Conservation (phyloP, 1,140 invertebrate genomes). For the Carposina sasakii region DNA sequence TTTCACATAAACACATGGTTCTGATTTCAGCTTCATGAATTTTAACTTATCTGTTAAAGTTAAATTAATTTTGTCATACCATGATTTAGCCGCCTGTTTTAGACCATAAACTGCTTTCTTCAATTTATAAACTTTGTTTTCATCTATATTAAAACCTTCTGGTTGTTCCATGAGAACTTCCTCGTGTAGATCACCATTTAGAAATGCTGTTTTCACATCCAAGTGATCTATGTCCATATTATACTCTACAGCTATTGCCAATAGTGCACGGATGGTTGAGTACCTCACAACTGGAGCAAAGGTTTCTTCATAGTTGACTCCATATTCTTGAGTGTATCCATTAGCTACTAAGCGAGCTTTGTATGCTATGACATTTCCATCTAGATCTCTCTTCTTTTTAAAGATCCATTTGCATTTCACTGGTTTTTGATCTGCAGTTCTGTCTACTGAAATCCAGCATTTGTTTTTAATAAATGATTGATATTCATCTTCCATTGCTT, state of each 20-base stretch:
- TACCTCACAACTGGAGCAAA: conserved; percentile 46
- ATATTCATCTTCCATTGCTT: conserved; percentile 35
- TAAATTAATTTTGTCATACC: conserved; percentile 20
- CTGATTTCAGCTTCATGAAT: conserved; percentile 19
- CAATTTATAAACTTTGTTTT: conserved; percentile 13
- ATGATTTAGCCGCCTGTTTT: conserved; percentile 12
- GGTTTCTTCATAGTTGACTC: conserved; percentile 48
- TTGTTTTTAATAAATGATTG: conserved; percentile 34
- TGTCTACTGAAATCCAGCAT: conserved; percentile 31
- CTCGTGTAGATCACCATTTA: conserved; percentile 27
- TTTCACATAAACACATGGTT: conserved; percentile 34
- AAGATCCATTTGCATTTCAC: conserved; percentile 41
- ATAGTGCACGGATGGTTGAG: conserved; percentile 19
- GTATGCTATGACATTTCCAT: conserved; percentile 28
- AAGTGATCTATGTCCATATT: conserved; percentile 37
- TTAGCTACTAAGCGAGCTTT: conserved; percentile 57
- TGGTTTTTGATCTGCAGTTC: conserved; percentile 23
- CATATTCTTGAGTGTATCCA: conserved; percentile 37
- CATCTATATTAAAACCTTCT: conserved; percentile 2
- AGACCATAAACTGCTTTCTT: conserved; percentile 11
- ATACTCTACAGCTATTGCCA: conserved; percentile 37
- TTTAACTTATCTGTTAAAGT: conserved; percentile 17
- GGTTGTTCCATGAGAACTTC: conserved; percentile 11
- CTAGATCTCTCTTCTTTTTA: conserved; percentile 26
- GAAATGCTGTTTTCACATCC: conserved; percentile 59